Evolutionary conservation across 1,140 invertebrate species (phyloP).

Genomic region (Drosophila sp.): DNA sequence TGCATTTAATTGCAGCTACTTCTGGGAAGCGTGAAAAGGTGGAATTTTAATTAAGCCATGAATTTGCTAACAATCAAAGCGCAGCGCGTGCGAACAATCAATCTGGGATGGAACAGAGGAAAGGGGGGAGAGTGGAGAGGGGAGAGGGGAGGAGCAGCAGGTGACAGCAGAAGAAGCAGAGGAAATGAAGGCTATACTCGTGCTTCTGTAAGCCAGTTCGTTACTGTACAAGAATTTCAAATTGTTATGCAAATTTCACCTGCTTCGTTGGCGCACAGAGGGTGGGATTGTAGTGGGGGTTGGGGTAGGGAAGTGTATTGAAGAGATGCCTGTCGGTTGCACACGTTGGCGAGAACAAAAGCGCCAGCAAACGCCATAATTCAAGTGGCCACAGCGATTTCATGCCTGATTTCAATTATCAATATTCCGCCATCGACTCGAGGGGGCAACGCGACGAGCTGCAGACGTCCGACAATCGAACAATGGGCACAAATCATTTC

Average conservation of each 20-base stretch:
- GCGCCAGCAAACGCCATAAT: conserved; percentile 80
- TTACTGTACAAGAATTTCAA: conserved; percentile 76
- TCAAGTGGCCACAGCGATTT: conserved; percentile 80
- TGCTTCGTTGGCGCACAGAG: conserved; percentile 5
- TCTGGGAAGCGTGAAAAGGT: conserved; percentile 30
- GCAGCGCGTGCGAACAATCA: conserved; percentile 69
- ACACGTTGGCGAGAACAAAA: conserved; percentile 72
- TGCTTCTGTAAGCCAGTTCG: conserved; percentile 36
- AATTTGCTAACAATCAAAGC: conserved; percentile 70
- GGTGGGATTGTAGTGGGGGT: too few relatives aligned
- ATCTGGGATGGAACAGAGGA: conserved; percentile 33
- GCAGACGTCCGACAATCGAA: conserved; percentile 62
- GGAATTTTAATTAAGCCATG: conserved; percentile 65
- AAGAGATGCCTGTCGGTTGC: conserved; percentile 20
- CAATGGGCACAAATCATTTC: conserved; percentile 81
- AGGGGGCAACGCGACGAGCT: conserved; percentile 19
- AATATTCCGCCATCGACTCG: conserved; percentile 67
- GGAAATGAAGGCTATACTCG: neutral
- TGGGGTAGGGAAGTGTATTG: too few relatives aligned
- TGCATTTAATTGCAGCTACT: conserved; percentile 44
- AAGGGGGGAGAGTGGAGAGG: neutral
- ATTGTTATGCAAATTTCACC: conserved; percentile 77
- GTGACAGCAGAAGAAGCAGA: neutral
- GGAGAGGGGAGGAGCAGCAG: neutral
- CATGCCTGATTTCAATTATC: conserved; percentile 82